phyloP scores from a whole-genome alignment of 2,888 invertebrate genomes.

The Tethea ocularis region DNA sequence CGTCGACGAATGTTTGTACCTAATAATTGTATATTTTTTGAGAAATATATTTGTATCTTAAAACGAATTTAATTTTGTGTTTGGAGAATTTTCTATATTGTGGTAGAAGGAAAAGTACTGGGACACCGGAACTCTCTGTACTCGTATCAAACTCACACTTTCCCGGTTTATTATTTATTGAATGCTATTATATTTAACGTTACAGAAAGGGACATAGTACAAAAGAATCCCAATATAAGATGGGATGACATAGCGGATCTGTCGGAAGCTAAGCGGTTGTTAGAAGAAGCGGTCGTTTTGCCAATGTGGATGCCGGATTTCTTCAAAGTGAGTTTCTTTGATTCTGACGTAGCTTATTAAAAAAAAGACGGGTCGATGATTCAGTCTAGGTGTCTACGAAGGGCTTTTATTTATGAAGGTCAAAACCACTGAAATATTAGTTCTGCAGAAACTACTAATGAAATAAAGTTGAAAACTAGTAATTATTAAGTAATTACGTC shows the following conservation, averaged over 20 bases:
- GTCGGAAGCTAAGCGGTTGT: conserved; percentile 92
- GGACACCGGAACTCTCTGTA: too few species aligned
- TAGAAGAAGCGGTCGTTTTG: conserved; percentile 98
- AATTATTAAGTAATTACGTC: too few species aligned
- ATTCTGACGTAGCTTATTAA: background rate
- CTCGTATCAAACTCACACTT: too few species aligned
- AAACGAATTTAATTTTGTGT: too few species aligned
- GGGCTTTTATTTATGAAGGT: background rate
- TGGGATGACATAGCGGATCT: conserved; percentile 98
- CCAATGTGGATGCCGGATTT: conserved; percentile 99
- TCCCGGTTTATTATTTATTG: background rate
- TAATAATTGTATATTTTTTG: too few species aligned
- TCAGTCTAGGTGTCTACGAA: background rate
- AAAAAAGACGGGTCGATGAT: background rate
- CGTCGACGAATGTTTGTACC: too few species aligned
- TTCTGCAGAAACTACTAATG: too few species aligned
- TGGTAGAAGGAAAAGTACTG: too few species aligned
- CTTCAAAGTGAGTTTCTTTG: conserved; percentile 89
- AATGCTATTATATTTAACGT: conserved; percentile 20
- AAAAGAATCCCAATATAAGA: conserved; percentile 97
- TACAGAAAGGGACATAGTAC: conserved; percentile 96
- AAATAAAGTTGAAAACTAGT: too few species aligned
- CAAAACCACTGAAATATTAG: too few species aligned
- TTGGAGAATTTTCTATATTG: too few species aligned
- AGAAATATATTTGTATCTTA: too few species aligned